These are phyloP conservation scores for Ctenicera cuprea DNA, from an alignment of 2,888 invertebrate genomes.

Conservation along the genomic window DNA sequence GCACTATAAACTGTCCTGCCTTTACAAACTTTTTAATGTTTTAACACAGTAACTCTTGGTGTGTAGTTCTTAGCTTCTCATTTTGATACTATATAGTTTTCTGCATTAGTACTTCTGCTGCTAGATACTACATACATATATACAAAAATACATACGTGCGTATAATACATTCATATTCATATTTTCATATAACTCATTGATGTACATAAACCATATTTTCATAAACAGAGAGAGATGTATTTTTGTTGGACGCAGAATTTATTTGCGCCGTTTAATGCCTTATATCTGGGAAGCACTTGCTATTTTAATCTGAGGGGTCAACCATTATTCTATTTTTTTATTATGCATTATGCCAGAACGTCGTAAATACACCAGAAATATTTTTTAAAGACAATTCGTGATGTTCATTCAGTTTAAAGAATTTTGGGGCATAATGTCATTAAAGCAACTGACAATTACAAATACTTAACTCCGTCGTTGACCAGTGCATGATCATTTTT, in stretches of 20 bases:
- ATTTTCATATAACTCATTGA: constrained; percentile 63
- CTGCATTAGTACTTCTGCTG: constrained; percentile 62
- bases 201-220: constrained; percentile 71
- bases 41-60: constrained; percentile 65
- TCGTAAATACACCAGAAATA: neutral
- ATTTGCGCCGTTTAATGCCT: constrained; percentile 69
- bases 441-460: neutral
- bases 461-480: too few species aligned
- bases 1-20: constrained; percentile 70
- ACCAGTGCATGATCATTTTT: too few species aligned
- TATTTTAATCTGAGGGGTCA: constrained; percentile 62
- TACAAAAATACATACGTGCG: constrained; percentile 48
- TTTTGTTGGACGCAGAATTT: constrained; percentile 67
- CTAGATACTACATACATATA: constrained; percentile 53
- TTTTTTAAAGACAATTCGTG: constrained; percentile 8
- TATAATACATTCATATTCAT: constrained; percentile 64
- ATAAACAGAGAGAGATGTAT: constrained; percentile 71
- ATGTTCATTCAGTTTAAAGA: neutral
- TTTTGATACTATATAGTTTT: constrained; percentile 71
- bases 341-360: neutral
- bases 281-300: constrained; percentile 66
- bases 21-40: constrained; percentile 60
- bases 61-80: constrained; percentile 71
- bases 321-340: constrained; percentile 47
- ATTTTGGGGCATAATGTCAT: constrained; percentile 13